These are phyloP conservation scores for Spodoptera frugiperda DNA, from an alignment of 1,140 invertebrate genomes.

Conservation along the genomic window DNA sequence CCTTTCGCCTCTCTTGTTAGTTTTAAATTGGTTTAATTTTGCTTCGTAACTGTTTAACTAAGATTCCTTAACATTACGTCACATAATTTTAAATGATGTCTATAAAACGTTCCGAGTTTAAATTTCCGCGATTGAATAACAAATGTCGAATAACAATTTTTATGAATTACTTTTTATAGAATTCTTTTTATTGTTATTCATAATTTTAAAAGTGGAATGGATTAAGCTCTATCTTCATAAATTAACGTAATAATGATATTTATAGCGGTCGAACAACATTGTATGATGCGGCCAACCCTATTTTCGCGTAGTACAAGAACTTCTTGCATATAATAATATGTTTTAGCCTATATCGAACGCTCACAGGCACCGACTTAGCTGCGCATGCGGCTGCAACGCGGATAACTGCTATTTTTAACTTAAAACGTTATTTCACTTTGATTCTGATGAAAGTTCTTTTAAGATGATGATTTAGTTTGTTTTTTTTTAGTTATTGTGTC, in stretches of 20 bases:
- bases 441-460: neutral
- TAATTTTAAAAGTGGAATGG: neutral
- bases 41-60: neutral
- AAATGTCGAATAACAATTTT: too few relatives aligned
- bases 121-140: too few relatives aligned
- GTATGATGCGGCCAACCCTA: conserved; percentile 71
- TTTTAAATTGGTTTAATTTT: conserved; percentile 18
- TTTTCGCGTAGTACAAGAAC: conserved; percentile 84
- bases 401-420: conserved; percentile 47
- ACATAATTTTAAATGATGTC: too few relatives aligned
- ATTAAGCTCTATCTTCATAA: neutral
- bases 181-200: neutral
- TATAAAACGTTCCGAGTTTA: too few relatives aligned
- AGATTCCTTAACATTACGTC: neutral
- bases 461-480: neutral
- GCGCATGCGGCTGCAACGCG: conserved; percentile 54
- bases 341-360: conserved; percentile 85
- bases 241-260: conserved; percentile 29
- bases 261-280: conserved; percentile 34
- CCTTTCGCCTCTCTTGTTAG: neutral
- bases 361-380: conserved; percentile 63
- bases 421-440: conserved; percentile 17
- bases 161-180: too few relatives aligned
- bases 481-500: neutral
- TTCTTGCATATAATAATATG: conserved; percentile 86